Evolutionary conservation across 1,140 invertebrate species (phyloP).

Genomic region (Papilio machaon): DNA sequence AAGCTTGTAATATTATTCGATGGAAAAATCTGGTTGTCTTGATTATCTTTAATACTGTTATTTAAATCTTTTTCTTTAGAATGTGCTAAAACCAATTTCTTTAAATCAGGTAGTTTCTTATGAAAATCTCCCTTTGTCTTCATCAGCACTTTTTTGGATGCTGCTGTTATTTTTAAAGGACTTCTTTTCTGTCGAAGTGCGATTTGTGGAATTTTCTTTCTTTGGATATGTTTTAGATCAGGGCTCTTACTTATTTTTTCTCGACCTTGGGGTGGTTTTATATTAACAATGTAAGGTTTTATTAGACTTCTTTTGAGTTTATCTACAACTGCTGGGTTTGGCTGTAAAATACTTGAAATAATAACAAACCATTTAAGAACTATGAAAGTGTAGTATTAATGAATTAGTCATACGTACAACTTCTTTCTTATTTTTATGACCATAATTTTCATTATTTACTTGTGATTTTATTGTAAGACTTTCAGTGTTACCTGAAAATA

Average conservation of each 20-base stretch:
- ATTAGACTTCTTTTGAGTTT: slow-evolving; percentile 18
- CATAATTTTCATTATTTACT: slow-evolving; percentile 6
- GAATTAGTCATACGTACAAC: not conserved
- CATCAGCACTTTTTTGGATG: not conserved
- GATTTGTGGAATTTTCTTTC: slow-evolving; percentile 8
- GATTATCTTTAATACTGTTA: not conserved
- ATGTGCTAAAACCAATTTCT: not conserved
- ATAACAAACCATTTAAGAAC: not conserved
- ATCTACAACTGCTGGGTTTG: not conserved
- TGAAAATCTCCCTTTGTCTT: slow-evolving; percentile 20
- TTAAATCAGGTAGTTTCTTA: slow-evolving; percentile 5
- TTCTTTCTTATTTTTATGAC: not conserved
- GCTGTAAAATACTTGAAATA: not conserved
- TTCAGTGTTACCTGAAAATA: slow-evolving; percentile 25
- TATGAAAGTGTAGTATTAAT: not conserved
- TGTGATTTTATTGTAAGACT: not conserved
- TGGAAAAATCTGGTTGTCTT: not conserved
- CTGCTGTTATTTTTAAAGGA: slow-evolving; percentile 18
- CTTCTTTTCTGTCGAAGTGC: slow-evolving; percentile 6
- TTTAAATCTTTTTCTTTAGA: not conserved
- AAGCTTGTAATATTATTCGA: not conserved
- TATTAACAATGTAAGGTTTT: not conserved
- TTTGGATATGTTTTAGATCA: slow-evolving; percentile 6
- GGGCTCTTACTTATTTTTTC: slow-evolving; percentile 11
- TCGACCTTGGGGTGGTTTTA: not conserved